A percentile compares a stretch with the other conserved stretches of the same genome.
Evolutionary conservation across 2,888 invertebrate genomes (phyloP).

Genomic region (Volucella bombylans): DNA sequence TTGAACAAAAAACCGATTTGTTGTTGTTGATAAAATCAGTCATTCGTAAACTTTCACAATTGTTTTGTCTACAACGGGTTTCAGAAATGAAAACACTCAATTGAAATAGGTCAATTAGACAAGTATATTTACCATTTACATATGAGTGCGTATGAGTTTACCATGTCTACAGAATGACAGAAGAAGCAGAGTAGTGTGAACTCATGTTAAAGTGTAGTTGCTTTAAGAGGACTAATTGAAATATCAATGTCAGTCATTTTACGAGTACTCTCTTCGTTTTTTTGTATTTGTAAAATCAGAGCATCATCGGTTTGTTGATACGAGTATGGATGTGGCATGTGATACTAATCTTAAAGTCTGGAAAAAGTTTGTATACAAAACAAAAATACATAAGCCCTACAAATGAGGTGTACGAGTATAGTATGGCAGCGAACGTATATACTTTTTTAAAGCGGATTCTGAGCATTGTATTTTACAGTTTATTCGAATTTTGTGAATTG

Average conservation of each 20-base stretch:
- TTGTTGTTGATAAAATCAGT: conserved; percentile 44
- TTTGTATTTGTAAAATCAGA: no score
- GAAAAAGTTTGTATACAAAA: no score
- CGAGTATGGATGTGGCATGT: no score
- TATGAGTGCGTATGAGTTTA: background rate
- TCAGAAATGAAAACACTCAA: background rate
- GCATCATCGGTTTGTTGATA: no score
- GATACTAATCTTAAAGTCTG: no score
- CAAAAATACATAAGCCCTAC: no score
- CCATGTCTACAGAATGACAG: background rate
- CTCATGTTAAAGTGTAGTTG: conserved; percentile 3
- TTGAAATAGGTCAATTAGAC: conserved; percentile 48
- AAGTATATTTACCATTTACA: conserved; percentile 2
- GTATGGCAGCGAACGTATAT: no score
- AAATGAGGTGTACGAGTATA: no score
- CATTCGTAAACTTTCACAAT: conserved; percentile 43
- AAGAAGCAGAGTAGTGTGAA: background rate
- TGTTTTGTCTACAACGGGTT: conserved; percentile 39
- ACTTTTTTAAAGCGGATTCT: no score
- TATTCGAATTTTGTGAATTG: no score
- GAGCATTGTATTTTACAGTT: no score
- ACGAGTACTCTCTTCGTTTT: no score
- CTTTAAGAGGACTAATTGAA: conserved; percentile 19
- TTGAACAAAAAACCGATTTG: conserved; percentile 1
- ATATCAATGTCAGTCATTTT: background rate